phyloP scores from a whole-genome alignment of 35 echinoderm and acorn worm genomes.

The Strongylocentrotus purpuratus region DNA sequence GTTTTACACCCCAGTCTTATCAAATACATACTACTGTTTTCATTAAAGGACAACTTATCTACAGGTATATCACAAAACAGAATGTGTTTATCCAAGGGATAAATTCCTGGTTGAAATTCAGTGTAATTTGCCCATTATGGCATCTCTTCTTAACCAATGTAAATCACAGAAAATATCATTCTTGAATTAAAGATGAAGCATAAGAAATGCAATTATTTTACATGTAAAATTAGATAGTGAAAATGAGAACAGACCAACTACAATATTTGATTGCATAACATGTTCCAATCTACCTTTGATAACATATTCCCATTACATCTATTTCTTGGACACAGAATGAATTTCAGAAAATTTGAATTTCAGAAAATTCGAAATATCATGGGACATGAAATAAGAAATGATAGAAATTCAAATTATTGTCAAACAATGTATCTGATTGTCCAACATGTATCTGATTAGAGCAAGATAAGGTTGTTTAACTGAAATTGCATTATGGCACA shows the following conservation, averaged over 20 bases:
- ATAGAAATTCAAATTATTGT: neutral
- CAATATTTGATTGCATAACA: neutral
- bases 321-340: neutral
- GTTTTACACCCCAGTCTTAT: constrained; percentile 3
- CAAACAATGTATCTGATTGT: too few species aligned
- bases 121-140: neutral
- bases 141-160: neutral
- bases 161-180: neutral
- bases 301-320: neutral
- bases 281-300: neutral
- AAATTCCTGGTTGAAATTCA: neutral
- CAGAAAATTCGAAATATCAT: neutral
- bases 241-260: too few species aligned
- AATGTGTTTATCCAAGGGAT: neutral
- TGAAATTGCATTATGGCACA: neutral
- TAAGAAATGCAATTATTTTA: too few species aligned
- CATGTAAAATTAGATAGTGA: too few species aligned
- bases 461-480: neutral
- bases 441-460: too few species aligned
- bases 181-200: too few species aligned
- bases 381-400: neutral
- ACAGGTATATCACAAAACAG: neutral
- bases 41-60: neutral
- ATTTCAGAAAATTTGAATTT: neutral
- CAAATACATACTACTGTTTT: constrained; percentile 8